These are phyloP conservation scores for Darevskia mixta DNA, from an alignment of 2,797 vertebrate genomes.

Conservation along the genomic window DNA sequence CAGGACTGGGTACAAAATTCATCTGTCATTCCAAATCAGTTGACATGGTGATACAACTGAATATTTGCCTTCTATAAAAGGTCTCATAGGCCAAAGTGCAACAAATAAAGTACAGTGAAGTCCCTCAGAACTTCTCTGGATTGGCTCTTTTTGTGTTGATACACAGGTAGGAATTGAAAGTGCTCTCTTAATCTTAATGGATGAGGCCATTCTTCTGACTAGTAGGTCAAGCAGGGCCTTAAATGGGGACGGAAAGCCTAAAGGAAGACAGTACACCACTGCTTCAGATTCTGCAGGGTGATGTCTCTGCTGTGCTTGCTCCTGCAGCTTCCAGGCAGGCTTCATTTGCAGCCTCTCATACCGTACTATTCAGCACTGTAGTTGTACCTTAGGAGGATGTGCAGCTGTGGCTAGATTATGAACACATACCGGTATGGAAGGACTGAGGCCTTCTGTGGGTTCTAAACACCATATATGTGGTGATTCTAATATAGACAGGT, in stretches of 20 bases:
- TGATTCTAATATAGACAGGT: no score
- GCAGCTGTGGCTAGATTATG: neutral
- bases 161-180: neutral
- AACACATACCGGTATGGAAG: neutral
- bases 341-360: neutral
- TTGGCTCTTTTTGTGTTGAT: neutral
- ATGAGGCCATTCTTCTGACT: neutral
- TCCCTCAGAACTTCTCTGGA: neutral
- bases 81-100: neutral
- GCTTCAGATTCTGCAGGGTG: neutral
- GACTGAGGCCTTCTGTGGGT: neutral
- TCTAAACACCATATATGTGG: neutral
- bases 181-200: neutral
- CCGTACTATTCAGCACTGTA: neutral
- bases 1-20: no score
- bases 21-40: no score
- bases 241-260: neutral
- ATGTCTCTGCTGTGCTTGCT: neutral
- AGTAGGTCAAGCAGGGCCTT: neutral
- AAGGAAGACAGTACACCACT: neutral
- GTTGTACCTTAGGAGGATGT: neutral
- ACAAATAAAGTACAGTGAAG: neutral
- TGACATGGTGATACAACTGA: no score
- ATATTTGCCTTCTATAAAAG: no score
- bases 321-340: neutral